These are phyloP conservation scores for Polypedilum vanderplanki DNA, from an alignment of 1,140 invertebrate species.

Conservation along the genomic window DNA sequence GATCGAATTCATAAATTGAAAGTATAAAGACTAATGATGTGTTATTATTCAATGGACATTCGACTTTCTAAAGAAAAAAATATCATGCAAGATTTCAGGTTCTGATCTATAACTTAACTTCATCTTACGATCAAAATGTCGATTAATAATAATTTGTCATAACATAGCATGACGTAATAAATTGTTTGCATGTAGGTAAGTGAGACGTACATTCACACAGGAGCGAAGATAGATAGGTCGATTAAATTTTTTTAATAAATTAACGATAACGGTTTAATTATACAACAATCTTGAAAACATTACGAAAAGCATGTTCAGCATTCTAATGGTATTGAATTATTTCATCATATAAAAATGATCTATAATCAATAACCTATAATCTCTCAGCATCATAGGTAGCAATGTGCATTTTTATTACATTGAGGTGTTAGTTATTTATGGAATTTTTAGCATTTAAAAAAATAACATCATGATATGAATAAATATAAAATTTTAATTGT, in stretches of 20 bases:
- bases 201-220: background rate
- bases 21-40: slow-evolving; percentile 1
- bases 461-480: no score
- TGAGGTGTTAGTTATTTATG: no score
- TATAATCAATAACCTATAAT: no score
- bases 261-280: slow-evolving; percentile 26
- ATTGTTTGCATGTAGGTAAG: background rate
- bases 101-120: background rate
- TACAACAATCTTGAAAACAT: background rate
- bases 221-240: background rate
- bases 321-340: no score
- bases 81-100: background rate
- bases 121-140: background rate
- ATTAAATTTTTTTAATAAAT: background rate
- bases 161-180: background rate
- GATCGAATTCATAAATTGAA: background rate
- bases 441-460: no score
- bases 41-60: slow-evolving; percentile 14
- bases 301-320: no score
- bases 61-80: background rate
- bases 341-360: no score
- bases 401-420: no score
- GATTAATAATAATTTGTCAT: slow-evolving; percentile 26
- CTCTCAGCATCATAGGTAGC: no score
- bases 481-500: no score